A percentile compares a stretch with the other conserved stretches of the same genome.
Conservation (phyloP, 1,140 invertebrate species). For the Himalopsyche phryganea region DNA sequence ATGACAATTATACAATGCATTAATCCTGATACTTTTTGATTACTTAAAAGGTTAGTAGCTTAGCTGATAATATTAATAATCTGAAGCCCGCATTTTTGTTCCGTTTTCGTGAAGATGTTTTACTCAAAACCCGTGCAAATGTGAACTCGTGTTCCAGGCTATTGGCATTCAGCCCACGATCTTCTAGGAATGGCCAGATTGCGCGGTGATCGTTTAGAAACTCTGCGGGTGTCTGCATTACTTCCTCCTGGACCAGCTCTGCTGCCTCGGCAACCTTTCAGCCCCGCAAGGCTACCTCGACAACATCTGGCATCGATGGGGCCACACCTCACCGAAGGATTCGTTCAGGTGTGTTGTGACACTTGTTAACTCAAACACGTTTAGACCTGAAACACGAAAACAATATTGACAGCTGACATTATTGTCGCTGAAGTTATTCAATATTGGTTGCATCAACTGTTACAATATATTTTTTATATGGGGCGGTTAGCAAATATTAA, state of each 20-base stretch:
- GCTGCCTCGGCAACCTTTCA: constrained; percentile 13
- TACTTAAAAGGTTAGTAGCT: neutral
- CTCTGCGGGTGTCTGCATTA: constrained; percentile 25
- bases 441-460: too few species aligned
- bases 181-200: constrained; percentile 28
- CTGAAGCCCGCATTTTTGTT: too few species aligned
- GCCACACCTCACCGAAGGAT: constrained; percentile 19
- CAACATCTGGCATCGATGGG: neutral
- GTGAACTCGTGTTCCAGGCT: constrained; percentile 24
- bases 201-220: constrained; percentile 18
- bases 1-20: too few species aligned
- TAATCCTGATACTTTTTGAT: too few species aligned
- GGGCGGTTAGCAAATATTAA: too few species aligned
- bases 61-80: too few species aligned
- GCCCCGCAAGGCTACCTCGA: constrained; percentile 1
- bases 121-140: too few species aligned
- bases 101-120: neutral
- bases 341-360: constrained; percentile 19
- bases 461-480: too few species aligned
- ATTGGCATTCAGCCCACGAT: constrained; percentile 32
- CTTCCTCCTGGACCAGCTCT: constrained; percentile 10
- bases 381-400: neutral
- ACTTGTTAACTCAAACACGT: neutral
- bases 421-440: too few species aligned
- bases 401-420: neutral